A percentile compares a stretch with the other conserved stretches of the same genome.
Evolutionary conservation across 2,888 invertebrate species (phyloP).

Genomic region (Argynnis bischoffii): DNA sequence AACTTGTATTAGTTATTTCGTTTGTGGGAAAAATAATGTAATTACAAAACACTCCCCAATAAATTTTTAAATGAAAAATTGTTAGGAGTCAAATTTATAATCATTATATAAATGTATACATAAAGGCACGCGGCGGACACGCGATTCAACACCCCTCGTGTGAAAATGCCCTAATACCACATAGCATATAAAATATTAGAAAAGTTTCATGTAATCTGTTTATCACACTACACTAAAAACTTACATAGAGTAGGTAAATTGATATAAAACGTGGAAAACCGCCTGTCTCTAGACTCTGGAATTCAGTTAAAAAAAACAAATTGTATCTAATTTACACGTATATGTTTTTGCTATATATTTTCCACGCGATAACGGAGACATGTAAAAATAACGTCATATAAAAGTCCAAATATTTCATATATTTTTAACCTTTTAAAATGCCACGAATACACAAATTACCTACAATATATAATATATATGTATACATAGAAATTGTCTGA

Average conservation of each 20-base stretch:
- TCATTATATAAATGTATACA: slow-evolving; percentile 25
- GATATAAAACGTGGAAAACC: too few species aligned
- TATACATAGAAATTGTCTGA: not conserved
- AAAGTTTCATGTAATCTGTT: not conserved
- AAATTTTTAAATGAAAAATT: slow-evolving; percentile 26
- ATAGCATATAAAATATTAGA: slow-evolving; percentile 22
- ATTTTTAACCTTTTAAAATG: not conserved
- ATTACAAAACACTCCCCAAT: slow-evolving; percentile 20
- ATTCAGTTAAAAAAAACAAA: too few species aligned
- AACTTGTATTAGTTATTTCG: slow-evolving; percentile 8
- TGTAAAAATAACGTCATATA: too few species aligned
- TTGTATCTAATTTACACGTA: too few species aligned
- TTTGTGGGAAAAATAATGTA: not conserved
- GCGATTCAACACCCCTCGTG: slow-evolving; percentile 13
- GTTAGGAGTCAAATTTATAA: slow-evolving; percentile 23
- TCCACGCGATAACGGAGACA: too few species aligned
- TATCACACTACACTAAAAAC: not conserved
- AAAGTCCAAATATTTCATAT: too few species aligned
- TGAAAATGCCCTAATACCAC: slow-evolving; percentile 28
- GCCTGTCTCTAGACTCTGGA: too few species aligned
- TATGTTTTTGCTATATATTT: too few species aligned
- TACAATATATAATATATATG: not conserved
- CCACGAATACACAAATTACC: not conserved
- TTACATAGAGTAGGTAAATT: not conserved
- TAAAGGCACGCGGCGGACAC: slow-evolving; percentile 22